These are phyloP conservation scores for Actinemys pallida DNA, from an alignment of 2,113 vertebrate species.

Conservation along the genomic window DNA sequence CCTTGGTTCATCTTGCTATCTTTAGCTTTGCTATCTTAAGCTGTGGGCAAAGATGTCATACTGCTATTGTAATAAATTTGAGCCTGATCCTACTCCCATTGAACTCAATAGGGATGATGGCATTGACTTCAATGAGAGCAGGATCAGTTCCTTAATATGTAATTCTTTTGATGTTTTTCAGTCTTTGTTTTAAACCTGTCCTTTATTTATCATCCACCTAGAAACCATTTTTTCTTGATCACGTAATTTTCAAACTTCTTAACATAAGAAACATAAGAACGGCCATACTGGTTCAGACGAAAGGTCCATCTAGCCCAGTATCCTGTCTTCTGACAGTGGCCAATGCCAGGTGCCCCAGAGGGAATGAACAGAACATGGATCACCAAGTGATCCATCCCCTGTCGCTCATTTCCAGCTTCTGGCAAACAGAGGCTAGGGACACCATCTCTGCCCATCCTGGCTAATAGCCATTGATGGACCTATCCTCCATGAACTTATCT, in stretches of 20 bases:
- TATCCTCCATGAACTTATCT: too few relatives aligned
- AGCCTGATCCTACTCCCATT: background rate
- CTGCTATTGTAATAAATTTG: background rate
- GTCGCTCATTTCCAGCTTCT: too few relatives aligned
- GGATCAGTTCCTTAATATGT: background rate
- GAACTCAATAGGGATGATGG: background rate
- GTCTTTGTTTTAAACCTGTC: constrained; percentile 47
- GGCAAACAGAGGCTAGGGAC: too few relatives aligned
- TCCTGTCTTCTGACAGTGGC: too few relatives aligned
- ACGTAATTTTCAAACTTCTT: constrained; percentile 58
- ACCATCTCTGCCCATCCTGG: too few relatives aligned
- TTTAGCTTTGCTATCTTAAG: constrained; percentile 33
- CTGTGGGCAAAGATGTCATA: background rate
- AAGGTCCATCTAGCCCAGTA: too few relatives aligned
- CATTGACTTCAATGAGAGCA: background rate
- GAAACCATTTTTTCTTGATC: constrained; percentile 37
- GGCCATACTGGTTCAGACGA: too few relatives aligned
- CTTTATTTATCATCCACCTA: constrained; percentile 56
- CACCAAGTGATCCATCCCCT: too few relatives aligned
- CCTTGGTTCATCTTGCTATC: constrained; percentile 21
- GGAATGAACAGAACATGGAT: too few relatives aligned
- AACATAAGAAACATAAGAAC: too few relatives aligned
- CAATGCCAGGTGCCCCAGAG: too few relatives aligned
- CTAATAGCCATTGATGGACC: too few relatives aligned
- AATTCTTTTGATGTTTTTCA: constrained; percentile 19